Base-by-base conservation (phyloP, 2,888 invertebrate species). In the Mechanitis messenoides region DNA sequence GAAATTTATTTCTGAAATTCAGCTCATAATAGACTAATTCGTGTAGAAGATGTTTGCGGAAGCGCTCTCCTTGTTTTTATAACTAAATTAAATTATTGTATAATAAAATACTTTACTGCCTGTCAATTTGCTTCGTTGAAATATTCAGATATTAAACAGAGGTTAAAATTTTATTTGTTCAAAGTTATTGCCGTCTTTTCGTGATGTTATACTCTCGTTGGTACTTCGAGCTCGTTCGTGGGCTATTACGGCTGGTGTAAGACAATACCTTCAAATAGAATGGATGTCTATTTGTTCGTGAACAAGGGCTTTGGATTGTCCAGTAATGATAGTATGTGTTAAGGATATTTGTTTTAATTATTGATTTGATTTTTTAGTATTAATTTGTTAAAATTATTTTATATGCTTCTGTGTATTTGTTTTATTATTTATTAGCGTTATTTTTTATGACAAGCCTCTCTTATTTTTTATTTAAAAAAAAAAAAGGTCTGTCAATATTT, bases 51-150 rank as follows among this genome's bases (percentile, higher is more conserved):
- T 83, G 83, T 81, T 82, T 79, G 81, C 75, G 80, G 79, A 78
- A 73, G 69, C 62, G 68, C 61, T 58, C 62, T 71, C 69, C 74
- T 83, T 86, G 88, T 88, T 87, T 87, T 90, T 87, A 87, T 84
- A 83, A 76, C 82, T 59, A 87, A 88, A 89, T 86, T 80, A 87
- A 89, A 87, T 90, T 89, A 90, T 87, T 84, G 81, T 80, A 71
- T 72, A 80, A 85, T 90, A 88, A 90, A 90, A 90, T 89, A 89
- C 88, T 90, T 90, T 87, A 90, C 83, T 82, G 88, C 84, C 90
- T 87, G 90, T 88, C 90, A 87, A 88, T 90, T 89, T 84, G 78
- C 75, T 77, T 72, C 74, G 80, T 76, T 72, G 80, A 79, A 83
- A 79, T 77, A 79, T 79, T 80, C 77, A 77, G 88, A 87, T 87